Conservation (phyloP, 2,113 vertebrate species). For the Actenoides hombroni region DNA sequence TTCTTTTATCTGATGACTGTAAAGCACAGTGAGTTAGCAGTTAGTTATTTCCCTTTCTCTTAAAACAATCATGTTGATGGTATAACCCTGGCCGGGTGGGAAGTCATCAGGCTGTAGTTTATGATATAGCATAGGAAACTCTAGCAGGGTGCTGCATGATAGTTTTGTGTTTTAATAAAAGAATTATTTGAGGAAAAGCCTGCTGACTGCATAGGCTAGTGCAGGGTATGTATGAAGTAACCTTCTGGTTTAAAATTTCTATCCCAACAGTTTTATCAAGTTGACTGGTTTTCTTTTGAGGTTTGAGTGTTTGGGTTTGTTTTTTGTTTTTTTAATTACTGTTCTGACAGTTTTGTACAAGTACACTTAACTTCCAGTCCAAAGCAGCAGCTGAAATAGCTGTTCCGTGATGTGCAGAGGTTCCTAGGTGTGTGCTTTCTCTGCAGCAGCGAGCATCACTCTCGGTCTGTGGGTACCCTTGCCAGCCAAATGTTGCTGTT, state of each 20-base stretch:
- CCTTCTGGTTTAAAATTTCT: not conserved
- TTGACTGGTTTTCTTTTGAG: not conserved
- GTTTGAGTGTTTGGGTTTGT: not conserved
- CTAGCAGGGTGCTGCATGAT: not conserved
- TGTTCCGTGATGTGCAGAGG: not conserved
- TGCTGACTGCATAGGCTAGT: too few species aligned
- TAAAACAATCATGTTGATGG: slow-evolving; percentile 19
- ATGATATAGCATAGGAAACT: not conserved
- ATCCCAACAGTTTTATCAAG: not conserved
- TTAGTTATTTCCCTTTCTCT: slow-evolving; percentile 54
- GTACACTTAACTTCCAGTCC: not conserved
- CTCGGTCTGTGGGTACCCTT: not conserved
- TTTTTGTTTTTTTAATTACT: not conserved
- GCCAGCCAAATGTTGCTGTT: not conserved
- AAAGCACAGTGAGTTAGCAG: slow-evolving; percentile 24
- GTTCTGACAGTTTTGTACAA: not conserved
- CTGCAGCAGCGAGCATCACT: not conserved
- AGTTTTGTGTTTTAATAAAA: not conserved
- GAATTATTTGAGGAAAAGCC: not conserved
- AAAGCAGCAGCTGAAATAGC: not conserved
- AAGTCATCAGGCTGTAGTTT: not conserved
- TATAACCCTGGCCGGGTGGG: not conserved
- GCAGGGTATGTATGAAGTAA: not conserved
- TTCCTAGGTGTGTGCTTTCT: not conserved
- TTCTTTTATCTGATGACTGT: slow-evolving; percentile 52